A percentile compares a stretch with the other conserved stretches of the same genome.
These are phyloP conservation scores for Aspiorhynchus laticeps DNA, from an alignment of 2,113 vertebrate species.

Conservation along the genomic window DNA sequence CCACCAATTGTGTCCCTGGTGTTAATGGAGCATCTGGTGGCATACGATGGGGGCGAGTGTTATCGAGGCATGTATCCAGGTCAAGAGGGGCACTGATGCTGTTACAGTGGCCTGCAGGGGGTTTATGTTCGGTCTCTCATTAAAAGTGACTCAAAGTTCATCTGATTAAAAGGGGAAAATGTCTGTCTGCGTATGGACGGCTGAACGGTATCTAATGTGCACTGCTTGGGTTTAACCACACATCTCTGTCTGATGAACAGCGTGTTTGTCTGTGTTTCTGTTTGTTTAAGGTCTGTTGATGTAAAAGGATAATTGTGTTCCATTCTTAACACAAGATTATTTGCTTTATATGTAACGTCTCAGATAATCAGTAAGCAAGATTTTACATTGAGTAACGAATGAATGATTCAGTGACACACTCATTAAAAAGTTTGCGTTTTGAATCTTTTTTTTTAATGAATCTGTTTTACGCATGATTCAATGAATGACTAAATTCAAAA, in stretches of 20 bases:
- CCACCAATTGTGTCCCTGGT: not conserved
- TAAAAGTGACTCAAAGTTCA: slow-evolving; percentile 9
- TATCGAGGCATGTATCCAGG: not conserved
- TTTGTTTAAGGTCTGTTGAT: not conserved
- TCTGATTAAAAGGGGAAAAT: slow-evolving; percentile 31
- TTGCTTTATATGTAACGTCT: not conserved
- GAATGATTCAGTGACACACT: not conserved
- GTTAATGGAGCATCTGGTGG: slow-evolving; percentile 31
- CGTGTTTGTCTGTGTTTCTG: not conserved
- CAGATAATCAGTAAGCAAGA: too few species aligned
- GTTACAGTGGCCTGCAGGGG: not conserved
- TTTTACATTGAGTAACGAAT: not conserved
- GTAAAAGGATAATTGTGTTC: not conserved
- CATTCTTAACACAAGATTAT: not conserved
- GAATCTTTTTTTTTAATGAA: too few species aligned
- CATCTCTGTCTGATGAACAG: slow-evolving; percentile 15
- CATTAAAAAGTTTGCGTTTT: too few species aligned
- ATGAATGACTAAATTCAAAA: not conserved
- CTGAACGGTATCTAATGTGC: slow-evolving; percentile 10
- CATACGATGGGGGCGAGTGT: not conserved
- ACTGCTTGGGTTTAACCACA: slow-evolving; percentile 16
- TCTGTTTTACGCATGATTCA: too few species aligned
- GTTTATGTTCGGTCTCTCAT: not conserved
- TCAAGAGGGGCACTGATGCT: not conserved
- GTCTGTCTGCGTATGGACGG: not conserved